Percentiles rank a stretch among this genome's conserved stretches.
These are phyloP conservation scores for Bombus waltoni DNA, from an alignment of 1,140 invertebrate genomes.

Conservation along the genomic window DNA sequence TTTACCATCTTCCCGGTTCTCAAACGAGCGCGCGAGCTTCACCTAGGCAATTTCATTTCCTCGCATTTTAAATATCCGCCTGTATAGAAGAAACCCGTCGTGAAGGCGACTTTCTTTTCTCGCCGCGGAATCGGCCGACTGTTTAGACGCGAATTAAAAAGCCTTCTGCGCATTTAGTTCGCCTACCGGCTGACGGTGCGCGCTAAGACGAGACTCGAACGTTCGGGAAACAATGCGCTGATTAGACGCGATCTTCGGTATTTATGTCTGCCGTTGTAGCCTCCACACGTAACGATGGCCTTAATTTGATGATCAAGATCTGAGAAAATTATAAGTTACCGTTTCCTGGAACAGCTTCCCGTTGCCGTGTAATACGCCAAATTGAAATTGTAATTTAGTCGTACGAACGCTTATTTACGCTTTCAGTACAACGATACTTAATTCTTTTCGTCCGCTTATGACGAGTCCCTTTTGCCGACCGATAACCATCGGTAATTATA, in stretches of 20 bases:
- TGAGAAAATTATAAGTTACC: constrained; percentile 53
- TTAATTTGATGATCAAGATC: constrained; percentile 53
- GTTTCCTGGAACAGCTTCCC: constrained; percentile 47
- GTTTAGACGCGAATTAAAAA: constrained; percentile 46
- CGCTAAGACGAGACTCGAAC: background rate
- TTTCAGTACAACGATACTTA: too few relatives aligned
- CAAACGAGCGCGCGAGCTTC: constrained; percentile 64
- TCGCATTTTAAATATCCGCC: constrained; percentile 64
- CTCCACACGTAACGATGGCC: constrained; percentile 36
- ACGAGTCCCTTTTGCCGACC: background rate
- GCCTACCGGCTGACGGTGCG: too few relatives aligned
- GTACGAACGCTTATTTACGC: background rate
- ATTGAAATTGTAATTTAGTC: constrained; percentile 39
- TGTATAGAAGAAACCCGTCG: constrained; percentile 22
- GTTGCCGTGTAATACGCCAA: constrained; percentile 33
- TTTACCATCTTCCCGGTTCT: constrained; percentile 78
- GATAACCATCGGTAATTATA: constrained; percentile 27
- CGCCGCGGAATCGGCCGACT: background rate
- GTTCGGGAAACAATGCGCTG: constrained; percentile 51
- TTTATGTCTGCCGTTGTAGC: constrained; percentile 33
- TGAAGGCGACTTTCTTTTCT: constrained; percentile 56
- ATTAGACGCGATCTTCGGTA: constrained; percentile 56
- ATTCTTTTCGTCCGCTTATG: background rate
- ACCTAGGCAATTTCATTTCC: constrained; percentile 75
- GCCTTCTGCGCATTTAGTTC: constrained; percentile 18